These are phyloP conservation scores for Sylvilagus floridanus DNA, from an alignment of 2,797 vertebrate species.

Conservation along the genomic window DNA sequence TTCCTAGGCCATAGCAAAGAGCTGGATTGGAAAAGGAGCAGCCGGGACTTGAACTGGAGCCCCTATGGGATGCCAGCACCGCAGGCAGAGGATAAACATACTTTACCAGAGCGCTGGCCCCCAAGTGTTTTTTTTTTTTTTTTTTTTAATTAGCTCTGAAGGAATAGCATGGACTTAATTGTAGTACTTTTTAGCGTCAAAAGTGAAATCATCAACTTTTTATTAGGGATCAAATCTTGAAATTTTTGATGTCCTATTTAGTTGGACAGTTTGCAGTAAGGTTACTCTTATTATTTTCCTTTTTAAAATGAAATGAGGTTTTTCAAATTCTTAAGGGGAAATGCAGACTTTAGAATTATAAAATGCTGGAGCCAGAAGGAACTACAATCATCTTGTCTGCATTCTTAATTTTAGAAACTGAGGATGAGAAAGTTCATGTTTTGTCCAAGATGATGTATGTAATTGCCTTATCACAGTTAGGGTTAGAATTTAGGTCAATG, in stretches of 20 bases:
- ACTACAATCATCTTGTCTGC: neutral
- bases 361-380: neutral
- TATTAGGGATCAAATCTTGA: slow-evolving; percentile 9
- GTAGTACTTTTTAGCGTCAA: neutral
- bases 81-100: too few species aligned
- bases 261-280: neutral
- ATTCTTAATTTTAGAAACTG: neutral
- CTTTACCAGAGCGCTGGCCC: too few species aligned
- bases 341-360: slow-evolving; percentile 5
- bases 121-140: too few species aligned
- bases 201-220: slow-evolving; percentile 26
- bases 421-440: slow-evolving; percentile 3
- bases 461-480: slow-evolving; percentile 1
- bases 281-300: neutral
- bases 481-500: neutral
- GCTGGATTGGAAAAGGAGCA: too few species aligned
- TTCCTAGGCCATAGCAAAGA: too few species aligned
- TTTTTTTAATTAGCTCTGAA: slow-evolving; percentile 9
- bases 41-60: too few species aligned
- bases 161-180: neutral
- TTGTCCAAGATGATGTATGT: neutral
- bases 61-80: too few species aligned
- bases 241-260: slow-evolving; percentile 33
- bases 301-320: neutral
- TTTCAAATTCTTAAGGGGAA: neutral